A percentile compares a stretch with the other conserved stretches of the same genome.
Conservation (phyloP, 2,113 vertebrate genomes). For the Ellobius talpinus region DNA sequence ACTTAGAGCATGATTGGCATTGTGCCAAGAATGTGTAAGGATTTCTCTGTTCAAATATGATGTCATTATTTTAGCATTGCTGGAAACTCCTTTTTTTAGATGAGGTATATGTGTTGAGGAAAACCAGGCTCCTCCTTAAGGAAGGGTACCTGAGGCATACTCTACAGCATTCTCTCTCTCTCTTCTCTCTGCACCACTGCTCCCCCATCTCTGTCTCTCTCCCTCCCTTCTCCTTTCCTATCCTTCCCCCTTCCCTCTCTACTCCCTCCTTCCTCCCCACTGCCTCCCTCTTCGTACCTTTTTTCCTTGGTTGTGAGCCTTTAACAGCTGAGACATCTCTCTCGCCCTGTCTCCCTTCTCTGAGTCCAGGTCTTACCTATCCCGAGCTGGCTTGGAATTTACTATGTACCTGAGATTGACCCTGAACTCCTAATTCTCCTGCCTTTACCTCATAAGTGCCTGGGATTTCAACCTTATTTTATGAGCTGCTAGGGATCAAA, state of each 20-base stretch:
- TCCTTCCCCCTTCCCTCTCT: not conserved
- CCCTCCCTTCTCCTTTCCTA: not conserved
- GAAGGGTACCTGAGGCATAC: not conserved
- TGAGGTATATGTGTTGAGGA: not conserved
- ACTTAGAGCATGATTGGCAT: not conserved
- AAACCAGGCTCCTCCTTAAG: not conserved
- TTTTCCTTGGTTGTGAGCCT: not conserved
- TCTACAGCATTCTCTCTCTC: conserved; percentile 40
- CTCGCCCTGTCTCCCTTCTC: not conserved
- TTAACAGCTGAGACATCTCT: not conserved
- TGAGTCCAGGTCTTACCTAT: not conserved
- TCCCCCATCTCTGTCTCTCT: not conserved
- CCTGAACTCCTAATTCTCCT: not conserved
- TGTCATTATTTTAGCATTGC: conserved; percentile 29
- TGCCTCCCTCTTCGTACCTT: not conserved
- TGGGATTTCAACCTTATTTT: not conserved
- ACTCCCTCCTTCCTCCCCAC: too few relatives aligned
- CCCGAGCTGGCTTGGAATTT: not conserved
- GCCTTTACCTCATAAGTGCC: not conserved
- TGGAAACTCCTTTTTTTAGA: not conserved
- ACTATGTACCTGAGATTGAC: too few relatives aligned
- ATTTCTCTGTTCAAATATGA: not conserved
- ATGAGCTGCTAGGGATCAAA: not conserved
- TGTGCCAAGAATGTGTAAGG: not conserved
- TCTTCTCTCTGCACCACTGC: not conserved